These are phyloP conservation scores for Maccullochella peelii DNA, from an alignment of 2,113 vertebrate genomes.

Conservation along the genomic window DNA sequence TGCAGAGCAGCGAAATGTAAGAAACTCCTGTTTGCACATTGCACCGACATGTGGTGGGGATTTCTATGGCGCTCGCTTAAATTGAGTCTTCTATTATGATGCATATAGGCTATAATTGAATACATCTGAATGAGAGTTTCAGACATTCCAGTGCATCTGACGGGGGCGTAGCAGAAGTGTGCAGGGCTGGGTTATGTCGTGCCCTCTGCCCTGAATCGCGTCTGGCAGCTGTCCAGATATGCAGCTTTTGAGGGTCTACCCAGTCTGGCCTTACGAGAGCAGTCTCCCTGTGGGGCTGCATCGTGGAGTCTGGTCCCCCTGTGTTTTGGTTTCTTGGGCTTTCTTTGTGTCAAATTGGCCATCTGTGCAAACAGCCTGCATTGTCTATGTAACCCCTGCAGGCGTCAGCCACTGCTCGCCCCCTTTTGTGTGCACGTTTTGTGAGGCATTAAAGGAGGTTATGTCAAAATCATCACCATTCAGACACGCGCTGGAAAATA, in stretches of 20 bases:
- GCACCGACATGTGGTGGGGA: conserved; percentile 38
- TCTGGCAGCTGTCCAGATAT: conserved; percentile 49
- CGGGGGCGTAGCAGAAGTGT: conserved; percentile 50
- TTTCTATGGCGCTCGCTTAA: conserved; percentile 17
- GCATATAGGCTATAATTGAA: conserved; percentile 60
- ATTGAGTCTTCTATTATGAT: conserved; percentile 45
- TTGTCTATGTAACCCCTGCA: conserved; percentile 53
- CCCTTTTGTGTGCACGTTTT: conserved; percentile 54
- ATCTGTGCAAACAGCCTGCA: conserved; percentile 76
- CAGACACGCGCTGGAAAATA: conserved; percentile 47
- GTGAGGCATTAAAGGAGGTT: conserved; percentile 44
- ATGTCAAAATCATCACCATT: conserved; percentile 44
- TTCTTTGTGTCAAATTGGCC: conserved; percentile 68
- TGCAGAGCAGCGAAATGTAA: conserved; percentile 99
- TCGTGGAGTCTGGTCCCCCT: conserved; percentile 41
- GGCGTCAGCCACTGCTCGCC: conserved; percentile 26
- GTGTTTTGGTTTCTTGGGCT: conserved; percentile 57
- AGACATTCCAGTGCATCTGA: conserved; percentile 64
- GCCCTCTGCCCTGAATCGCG: conserved; percentile 53
- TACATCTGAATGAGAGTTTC: conserved; percentile 50
- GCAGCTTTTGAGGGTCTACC: conserved; percentile 40
- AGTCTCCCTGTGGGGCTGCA: conserved; percentile 37
- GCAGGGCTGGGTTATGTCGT: conserved; percentile 13
- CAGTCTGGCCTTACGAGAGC: conserved; percentile 29
- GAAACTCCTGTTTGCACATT: conserved; percentile 69